Evolutionary conservation across 1,140 invertebrate species (phyloP).

Genomic region (Laodelphax striatellus): DNA sequence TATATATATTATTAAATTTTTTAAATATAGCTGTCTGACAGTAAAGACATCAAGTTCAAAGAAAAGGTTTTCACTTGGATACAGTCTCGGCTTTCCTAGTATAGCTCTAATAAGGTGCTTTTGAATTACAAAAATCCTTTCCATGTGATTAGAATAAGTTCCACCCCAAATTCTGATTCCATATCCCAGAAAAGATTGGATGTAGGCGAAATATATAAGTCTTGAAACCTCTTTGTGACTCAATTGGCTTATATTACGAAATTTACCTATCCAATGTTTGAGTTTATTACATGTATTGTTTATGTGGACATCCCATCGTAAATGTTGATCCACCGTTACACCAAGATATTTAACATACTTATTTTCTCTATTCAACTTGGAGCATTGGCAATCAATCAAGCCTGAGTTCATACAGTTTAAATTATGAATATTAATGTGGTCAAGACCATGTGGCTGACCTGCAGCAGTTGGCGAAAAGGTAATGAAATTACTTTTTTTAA

Average conservation of each 20-base stretch:
- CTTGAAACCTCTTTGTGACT: background rate
- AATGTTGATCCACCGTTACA: background rate
- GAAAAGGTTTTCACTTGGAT: background rate
- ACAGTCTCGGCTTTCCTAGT: background rate
- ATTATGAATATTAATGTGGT: background rate
- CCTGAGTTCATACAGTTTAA: background rate
- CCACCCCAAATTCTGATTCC: background rate
- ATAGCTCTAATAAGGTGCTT: background rate
- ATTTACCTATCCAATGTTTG: background rate
- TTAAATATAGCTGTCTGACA: background rate
- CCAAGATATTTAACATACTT: background rate
- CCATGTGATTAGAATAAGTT: background rate
- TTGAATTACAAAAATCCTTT: background rate
- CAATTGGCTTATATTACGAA: background rate
- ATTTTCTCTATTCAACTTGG: background rate
- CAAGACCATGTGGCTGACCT: background rate
- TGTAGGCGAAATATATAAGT: background rate
- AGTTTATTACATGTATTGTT: background rate
- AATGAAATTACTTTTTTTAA: background rate
- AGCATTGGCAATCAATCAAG: background rate
- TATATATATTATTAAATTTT: background rate
- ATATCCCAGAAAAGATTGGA: background rate
- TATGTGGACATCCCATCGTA: background rate
- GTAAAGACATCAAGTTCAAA: background rate
- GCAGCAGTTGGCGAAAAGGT: background rate